Evolutionary conservation across 2,888 invertebrate genomes (phyloP).

Genomic region (Dexiosoma caninum): DNA sequence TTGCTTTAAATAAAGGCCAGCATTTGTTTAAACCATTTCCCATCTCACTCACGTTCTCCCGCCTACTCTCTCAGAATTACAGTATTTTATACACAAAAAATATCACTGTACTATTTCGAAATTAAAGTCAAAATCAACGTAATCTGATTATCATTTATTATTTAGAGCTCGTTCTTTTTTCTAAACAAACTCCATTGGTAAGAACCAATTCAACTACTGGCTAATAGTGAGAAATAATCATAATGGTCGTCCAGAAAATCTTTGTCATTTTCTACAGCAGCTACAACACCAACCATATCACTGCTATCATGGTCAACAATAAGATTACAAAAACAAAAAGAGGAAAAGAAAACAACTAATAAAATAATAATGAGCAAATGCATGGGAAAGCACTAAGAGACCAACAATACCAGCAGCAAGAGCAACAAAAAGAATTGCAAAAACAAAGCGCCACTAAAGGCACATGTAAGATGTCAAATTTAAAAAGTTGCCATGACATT

Average conservation of each 20-base stretch:
- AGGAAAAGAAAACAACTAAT: too few relatives aligned
- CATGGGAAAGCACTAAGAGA: conserved; percentile 34
- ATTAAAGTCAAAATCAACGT: too few relatives aligned
- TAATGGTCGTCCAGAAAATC: conserved; percentile 28
- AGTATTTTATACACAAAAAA: too few relatives aligned
- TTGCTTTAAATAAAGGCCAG: too few relatives aligned
- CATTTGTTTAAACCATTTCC: too few relatives aligned
- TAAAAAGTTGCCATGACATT: conserved; percentile 76
- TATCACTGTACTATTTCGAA: too few relatives aligned
- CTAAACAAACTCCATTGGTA: too few relatives aligned
- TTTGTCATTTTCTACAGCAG: conserved; percentile 8
- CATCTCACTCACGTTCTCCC: too few relatives aligned
- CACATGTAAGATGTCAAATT: conserved; percentile 76
- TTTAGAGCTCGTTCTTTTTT: too few relatives aligned
- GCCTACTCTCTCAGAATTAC: too few relatives aligned
- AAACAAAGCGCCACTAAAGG: conserved; percentile 58
- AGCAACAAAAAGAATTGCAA: not conserved
- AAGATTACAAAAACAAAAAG: not conserved
- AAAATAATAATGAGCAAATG: conserved; percentile 30
- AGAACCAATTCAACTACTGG: not conserved
- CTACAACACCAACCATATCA: not conserved
- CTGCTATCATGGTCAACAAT: not conserved
- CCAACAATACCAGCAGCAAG: not conserved
- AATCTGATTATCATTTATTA: too few relatives aligned
- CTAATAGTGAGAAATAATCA: not conserved